Conservation (phyloP, 2,797 vertebrate genomes). For the Enteromius paludinosus region DNA sequence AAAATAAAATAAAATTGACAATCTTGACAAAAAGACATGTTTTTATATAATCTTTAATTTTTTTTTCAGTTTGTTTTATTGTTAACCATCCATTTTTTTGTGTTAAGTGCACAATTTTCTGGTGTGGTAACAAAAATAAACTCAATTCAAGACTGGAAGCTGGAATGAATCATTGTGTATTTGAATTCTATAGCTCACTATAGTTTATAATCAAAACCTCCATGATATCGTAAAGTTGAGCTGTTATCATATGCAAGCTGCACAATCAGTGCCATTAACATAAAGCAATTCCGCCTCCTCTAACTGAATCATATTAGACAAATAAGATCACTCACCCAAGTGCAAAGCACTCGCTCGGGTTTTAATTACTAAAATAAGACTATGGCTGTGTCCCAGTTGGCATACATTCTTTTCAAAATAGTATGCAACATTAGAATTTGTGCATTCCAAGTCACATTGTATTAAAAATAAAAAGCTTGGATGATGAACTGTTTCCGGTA, state of each 20-base stretch:
- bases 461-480: background rate
- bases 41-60: background rate
- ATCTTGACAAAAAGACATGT: too few relatives aligned
- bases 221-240: conserved; percentile 9
- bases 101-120: background rate
- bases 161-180: background rate
- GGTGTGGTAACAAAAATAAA: background rate
- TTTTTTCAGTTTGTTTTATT: background rate
- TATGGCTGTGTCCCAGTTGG: background rate
- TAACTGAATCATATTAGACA: conserved; percentile 82
- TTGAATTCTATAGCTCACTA: background rate
- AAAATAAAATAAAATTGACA: background rate
- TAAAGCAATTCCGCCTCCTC: conserved; percentile 77
- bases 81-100: background rate
- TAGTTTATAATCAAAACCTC: background rate
- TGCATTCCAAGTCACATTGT: background rate
- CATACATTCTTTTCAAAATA: background rate
- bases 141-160: background rate
- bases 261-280: conserved; percentile 77
- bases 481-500: background rate
- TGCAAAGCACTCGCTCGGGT: conserved; percentile 78
- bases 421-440: background rate
- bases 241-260: conserved; percentile 66
- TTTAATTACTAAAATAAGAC: conserved; percentile 81
- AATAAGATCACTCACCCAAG: conserved; percentile 81